Evolutionary conservation across 2,888 invertebrate genomes (phyloP).

Genomic region (Megastigmus dorsalis): DNA sequence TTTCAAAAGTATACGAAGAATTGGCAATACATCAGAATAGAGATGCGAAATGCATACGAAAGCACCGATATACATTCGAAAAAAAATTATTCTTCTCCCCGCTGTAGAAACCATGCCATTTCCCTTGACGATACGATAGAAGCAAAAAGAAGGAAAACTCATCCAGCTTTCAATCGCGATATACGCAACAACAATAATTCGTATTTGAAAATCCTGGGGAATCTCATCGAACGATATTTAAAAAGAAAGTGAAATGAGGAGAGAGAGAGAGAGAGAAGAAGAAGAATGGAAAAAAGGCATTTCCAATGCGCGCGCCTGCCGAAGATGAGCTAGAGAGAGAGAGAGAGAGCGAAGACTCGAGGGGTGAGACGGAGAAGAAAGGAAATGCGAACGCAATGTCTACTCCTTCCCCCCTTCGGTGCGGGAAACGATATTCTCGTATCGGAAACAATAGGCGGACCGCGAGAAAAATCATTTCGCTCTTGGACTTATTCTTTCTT

Average conservation of each 20-base stretch:
- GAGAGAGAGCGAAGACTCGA: not conserved
- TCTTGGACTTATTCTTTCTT: not conserved
- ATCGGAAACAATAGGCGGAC: not conserved
- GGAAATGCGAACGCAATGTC: no score
- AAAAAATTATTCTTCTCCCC: no score
- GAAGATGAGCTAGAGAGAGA: not conserved
- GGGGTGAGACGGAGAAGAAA: no score
- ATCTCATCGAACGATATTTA: not conserved
- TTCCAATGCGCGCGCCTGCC: not conserved
- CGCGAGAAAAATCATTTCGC: slow-evolving; percentile 19
- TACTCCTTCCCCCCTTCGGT: no score
- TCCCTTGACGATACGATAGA: no score
- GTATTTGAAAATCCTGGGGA: slow-evolving; percentile 3
- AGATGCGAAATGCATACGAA: no score
- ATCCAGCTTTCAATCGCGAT: slow-evolving; percentile 14
- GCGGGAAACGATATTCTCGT: slow-evolving; percentile 14
- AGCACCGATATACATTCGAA: no score
- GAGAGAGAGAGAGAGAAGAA: not conserved
- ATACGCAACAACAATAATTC: slow-evolving; percentile 14
- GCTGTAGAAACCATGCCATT: no score
- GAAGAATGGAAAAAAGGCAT: no score
- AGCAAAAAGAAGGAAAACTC: not conserved
- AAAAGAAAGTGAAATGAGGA: not conserved
- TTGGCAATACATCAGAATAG: no score
- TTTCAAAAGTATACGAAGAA: no score